Evolutionary conservation across 1,140 invertebrate species (phyloP).

Genomic region (Prorops nasuta): DNA sequence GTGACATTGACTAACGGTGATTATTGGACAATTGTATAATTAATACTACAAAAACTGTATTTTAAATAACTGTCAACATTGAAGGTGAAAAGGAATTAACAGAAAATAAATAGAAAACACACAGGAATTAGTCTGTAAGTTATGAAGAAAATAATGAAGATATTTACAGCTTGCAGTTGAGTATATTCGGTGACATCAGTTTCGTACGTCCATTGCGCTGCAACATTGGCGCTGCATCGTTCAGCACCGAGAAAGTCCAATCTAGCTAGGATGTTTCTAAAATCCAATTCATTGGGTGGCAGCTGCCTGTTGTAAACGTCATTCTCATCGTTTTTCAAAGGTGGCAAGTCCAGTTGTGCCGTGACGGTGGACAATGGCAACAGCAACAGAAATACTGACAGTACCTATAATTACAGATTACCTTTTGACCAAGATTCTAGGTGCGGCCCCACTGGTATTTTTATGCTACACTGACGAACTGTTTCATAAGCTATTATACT

Average conservation of each 20-base stretch:
- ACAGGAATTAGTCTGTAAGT: no score
- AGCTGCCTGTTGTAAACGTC: neutral
- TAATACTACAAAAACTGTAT: no score
- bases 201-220: conserved; percentile 84
- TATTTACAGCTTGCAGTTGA: conserved; percentile 79
- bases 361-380: conserved; percentile 21
- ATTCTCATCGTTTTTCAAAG: conserved; percentile 27
- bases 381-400: conserved; percentile 17
- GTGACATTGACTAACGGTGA: no score
- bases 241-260: conserved; percentile 72
- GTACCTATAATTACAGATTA: conserved; percentile 23
- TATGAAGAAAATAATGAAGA: no score
- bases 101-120: no score
- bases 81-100: no score
- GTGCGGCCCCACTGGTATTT: no score
- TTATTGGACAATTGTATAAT: no score
- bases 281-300: conserved; percentile 28
- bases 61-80: no score
- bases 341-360: conserved; percentile 46
- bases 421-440: no score
- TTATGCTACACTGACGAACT: no score
- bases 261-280: conserved; percentile 61
- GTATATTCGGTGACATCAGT: conserved; percentile 81
- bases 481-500: no score
- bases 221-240: conserved; percentile 78